phyloP scores from a whole-genome alignment of 2,113 vertebrate species.

The Triplophysa rosa region DNA sequence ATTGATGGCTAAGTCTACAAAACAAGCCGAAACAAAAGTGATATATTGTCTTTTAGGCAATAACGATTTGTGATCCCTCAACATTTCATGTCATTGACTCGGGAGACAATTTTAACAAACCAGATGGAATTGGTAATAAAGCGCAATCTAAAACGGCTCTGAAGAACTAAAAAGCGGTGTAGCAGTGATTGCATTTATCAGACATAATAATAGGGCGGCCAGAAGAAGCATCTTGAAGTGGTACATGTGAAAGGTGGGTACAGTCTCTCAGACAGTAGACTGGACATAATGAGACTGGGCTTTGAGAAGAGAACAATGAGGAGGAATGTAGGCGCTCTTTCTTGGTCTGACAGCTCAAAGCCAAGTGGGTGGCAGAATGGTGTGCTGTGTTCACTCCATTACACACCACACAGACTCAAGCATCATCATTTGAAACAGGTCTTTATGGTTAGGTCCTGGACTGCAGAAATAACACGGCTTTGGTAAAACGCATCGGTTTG shows the following conservation, averaged over 20 bases:
- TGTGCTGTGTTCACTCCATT: conserved; percentile 11
- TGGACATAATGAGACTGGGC: conserved; percentile 54
- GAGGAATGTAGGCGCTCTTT: conserved; percentile 41
- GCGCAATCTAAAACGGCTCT: background rate
- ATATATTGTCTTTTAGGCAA: conserved; percentile 14
- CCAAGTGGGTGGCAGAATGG: conserved; percentile 29
- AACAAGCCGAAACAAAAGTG: background rate
- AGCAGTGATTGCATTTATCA: background rate
- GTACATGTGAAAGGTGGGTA: background rate
- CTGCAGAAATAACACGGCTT: conserved; percentile 55
- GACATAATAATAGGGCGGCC: conserved; percentile 9
- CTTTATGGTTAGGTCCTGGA: conserved; percentile 1
- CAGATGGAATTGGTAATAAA: background rate
- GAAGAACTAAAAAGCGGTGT: too few relatives aligned
- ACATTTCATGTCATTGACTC: background rate
- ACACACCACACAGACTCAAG: conserved; percentile 26
- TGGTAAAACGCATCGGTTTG: conserved; percentile 36
- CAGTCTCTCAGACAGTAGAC: conserved; percentile 26
- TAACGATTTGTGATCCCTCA: conserved; percentile 16
- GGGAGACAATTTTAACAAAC: too few relatives aligned
- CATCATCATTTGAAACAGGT: conserved; percentile 21
- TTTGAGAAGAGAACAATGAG: conserved; percentile 56
- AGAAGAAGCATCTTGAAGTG: background rate
- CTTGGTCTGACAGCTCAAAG: conserved; percentile 36
- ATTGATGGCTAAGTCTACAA: background rate